These are phyloP conservation scores for Saccostrea cuccullata DNA, from an alignment of 1,140 invertebrate genomes.

Conservation along the genomic window DNA sequence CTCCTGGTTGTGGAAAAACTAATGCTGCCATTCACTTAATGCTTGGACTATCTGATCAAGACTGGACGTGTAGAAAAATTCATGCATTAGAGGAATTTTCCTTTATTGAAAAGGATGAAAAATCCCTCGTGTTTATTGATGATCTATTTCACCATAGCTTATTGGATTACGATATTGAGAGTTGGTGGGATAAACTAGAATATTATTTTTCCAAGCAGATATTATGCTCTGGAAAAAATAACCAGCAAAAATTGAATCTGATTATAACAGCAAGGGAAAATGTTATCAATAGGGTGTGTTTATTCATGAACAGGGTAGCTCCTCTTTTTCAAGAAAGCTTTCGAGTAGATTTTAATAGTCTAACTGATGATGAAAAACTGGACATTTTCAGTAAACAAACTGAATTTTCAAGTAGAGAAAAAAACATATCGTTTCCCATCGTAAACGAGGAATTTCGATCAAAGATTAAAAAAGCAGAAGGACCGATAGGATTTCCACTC, in stretches of 20 bases:
- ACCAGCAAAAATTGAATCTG: background rate
- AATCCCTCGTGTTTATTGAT: background rate
- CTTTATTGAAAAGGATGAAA: background rate
- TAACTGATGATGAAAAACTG: background rate
- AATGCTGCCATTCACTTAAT: background rate
- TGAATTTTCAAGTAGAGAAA: background rate
- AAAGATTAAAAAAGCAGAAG: background rate
- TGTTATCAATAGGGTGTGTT: background rate
- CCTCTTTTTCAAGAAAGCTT: background rate
- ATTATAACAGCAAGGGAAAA: background rate
- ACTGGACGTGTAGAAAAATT: background rate
- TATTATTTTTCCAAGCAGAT: background rate
- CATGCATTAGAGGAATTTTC: background rate
- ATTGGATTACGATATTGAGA: background rate
- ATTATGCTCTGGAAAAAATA: too few relatives aligned
- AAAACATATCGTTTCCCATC: background rate
- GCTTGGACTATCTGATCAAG: background rate
- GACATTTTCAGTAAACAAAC: background rate
- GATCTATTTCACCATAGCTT: background rate
- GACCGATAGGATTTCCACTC: conserved; percentile 7
- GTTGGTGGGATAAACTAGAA: background rate
- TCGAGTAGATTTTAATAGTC: background rate
- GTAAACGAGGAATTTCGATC: background rate
- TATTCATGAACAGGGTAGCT: background rate
- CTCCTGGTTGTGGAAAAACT: background rate